A percentile compares a stretch with the other conserved stretches of the same genome.
Conservation (phyloP, 92 coral and sea anemone genomes). For the Phenganax subtilis region DNA sequence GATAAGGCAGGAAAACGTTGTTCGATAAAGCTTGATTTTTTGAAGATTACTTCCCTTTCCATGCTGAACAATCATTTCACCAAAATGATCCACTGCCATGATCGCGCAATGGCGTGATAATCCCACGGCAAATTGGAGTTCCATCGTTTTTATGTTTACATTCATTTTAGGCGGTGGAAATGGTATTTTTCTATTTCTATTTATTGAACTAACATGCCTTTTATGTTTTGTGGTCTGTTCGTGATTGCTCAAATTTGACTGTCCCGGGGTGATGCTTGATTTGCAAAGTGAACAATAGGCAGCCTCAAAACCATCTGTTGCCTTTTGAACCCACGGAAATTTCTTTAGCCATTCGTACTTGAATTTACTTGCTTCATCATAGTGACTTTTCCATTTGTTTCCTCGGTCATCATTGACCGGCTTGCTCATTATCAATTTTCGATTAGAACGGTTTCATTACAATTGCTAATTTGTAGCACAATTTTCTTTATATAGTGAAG, state of each 20-base stretch:
- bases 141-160: slow-evolving; percentile 19
- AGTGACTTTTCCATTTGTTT: background rate
- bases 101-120: slow-evolving; percentile 15
- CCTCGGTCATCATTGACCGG: background rate
- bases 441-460: no score
- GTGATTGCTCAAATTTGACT: background rate
- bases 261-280: background rate
- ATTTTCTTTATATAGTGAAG: no score
- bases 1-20: background rate
- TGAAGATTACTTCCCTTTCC: slow-evolving; percentile 17
- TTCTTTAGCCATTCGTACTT: no score
- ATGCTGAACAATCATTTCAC: slow-evolving; percentile 26
- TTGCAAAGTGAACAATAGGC: background rate
- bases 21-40: slow-evolving; percentile 19
- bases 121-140: slow-evolving; percentile 27
- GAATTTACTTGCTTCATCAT: no score
- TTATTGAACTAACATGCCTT: background rate
- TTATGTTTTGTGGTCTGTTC: background rate
- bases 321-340: no score
- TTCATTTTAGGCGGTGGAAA: background rate
- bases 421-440: no score
- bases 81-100: slow-evolving; percentile 21
- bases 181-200: background rate
- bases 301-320: background rate
- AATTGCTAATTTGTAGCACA: no score